phyloP scores from a whole-genome alignment of 2,797 vertebrate genomes.

The Sebastiscus tertius region DNA sequence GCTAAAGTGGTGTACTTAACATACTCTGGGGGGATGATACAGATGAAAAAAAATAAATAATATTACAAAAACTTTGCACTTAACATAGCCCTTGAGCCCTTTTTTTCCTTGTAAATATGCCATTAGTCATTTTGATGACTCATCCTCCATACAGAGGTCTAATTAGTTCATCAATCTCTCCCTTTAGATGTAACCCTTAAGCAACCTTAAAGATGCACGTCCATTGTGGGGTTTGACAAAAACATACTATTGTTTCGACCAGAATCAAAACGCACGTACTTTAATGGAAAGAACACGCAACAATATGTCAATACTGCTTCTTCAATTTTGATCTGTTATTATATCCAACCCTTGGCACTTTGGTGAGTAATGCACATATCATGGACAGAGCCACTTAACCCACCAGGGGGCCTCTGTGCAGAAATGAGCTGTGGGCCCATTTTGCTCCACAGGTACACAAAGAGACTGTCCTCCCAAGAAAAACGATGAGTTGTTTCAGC shows the following conservation, averaged over 20 bases:
- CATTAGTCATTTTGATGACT: conserved; percentile 60
- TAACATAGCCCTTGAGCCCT: conserved; percentile 47
- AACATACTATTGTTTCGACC: not conserved
- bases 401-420: not conserved
- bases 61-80: conserved; percentile 56
- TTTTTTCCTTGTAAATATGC: conserved; percentile 30
- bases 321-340: not conserved
- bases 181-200: conserved; percentile 38
- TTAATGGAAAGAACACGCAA: not conserved
- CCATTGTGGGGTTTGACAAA: conserved; percentile 11
- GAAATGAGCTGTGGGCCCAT: not conserved
- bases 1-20: conserved; percentile 52
- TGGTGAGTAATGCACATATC: not conserved
- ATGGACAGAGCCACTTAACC: not conserved
- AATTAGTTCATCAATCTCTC: conserved; percentile 37
- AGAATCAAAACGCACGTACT: not conserved
- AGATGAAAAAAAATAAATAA: conserved; percentile 20
- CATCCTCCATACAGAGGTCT: conserved; percentile 29
- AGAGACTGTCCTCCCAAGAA: not conserved
- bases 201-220: conserved; percentile 23
- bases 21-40: conserved; percentile 39
- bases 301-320: not conserved
- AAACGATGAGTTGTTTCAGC: not conserved
- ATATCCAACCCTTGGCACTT: not conserved
- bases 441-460: conserved; percentile 6